Conservation (phyloP, 2,888 invertebrate genomes). For the Panzeria rudis region DNA sequence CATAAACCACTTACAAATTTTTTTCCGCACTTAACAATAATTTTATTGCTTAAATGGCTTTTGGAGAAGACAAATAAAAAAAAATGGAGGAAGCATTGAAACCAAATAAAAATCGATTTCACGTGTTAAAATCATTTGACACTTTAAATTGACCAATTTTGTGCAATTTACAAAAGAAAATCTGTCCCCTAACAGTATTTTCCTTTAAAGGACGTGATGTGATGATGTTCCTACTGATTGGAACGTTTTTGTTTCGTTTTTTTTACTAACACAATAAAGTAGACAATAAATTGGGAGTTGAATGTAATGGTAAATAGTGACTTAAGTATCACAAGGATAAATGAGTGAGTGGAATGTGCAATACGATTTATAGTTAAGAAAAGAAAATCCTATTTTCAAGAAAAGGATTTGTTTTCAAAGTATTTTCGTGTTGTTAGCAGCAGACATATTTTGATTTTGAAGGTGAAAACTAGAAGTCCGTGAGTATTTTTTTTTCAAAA, state of each 20-base stretch:
- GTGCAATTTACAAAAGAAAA: slow-evolving; percentile 33
- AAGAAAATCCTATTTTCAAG: neutral
- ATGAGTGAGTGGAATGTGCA: neutral
- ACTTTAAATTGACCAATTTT: slow-evolving; percentile 59
- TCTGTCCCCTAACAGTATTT: slow-evolving; percentile 3
- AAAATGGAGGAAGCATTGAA: neutral
- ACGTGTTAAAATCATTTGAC: slow-evolving; percentile 55
- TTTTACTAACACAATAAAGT: neutral
- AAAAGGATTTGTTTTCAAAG: neutral
- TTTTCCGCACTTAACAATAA: slow-evolving; percentile 1
- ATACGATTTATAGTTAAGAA: neutral
- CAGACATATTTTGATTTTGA: too few species aligned
- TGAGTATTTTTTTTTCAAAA: too few species aligned
- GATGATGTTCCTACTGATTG: slow-evolving; percentile 6
- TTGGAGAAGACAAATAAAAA: neutral
- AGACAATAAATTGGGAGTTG: slow-evolving; percentile 1
- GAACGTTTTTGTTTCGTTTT: neutral
- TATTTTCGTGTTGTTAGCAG: neutral
- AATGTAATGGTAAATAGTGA: neutral
- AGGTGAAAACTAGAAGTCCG: too few species aligned
- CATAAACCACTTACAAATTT: slow-evolving; percentile 5
- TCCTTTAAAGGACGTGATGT: slow-evolving; percentile 44
- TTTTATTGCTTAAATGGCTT: slow-evolving; percentile 16
- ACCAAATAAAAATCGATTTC: slow-evolving; percentile 33
- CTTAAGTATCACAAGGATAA: neutral